These are phyloP conservation scores for Alectoris magna DNA, from an alignment of 2,797 vertebrate species.

Conservation along the genomic window DNA sequence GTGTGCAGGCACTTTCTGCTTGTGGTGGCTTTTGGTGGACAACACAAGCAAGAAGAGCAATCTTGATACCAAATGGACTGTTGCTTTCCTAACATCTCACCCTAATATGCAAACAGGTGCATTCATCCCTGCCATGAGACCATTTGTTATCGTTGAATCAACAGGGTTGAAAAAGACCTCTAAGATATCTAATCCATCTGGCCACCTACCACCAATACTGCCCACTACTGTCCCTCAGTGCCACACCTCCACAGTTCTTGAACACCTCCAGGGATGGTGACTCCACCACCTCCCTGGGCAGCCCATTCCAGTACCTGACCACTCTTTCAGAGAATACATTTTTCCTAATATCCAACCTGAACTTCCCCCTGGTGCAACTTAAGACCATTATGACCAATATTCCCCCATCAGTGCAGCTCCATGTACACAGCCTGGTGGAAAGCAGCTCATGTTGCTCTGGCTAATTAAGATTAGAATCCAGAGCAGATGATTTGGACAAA, in stretches of 20 bases:
- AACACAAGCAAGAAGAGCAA: neutral
- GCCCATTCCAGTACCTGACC: too few relatives aligned
- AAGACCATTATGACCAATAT: neutral
- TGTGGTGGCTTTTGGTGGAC: neutral
- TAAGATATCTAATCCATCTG: too few relatives aligned
- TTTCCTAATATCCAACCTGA: too few relatives aligned
- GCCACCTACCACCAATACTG: too few relatives aligned
- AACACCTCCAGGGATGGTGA: too few relatives aligned
- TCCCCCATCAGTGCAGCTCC: neutral
- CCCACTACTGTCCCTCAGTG: too few relatives aligned
- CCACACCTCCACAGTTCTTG: too few relatives aligned
- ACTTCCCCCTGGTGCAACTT: too few relatives aligned
- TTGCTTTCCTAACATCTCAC: neutral
- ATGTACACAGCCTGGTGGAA: neutral
- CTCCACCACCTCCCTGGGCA: too few relatives aligned
- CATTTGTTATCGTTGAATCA: neutral
- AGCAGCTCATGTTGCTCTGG: neutral
- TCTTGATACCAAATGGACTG: accelerated
- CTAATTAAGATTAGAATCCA: neutral
- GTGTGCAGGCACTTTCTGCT: neutral
- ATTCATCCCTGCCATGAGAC: neutral
- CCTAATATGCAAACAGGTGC: accelerated
- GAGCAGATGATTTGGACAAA: neutral
- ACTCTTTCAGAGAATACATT: too few relatives aligned
- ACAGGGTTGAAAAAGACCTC: too few relatives aligned